Evolutionary conservation across 2,797 vertebrate genomes (phyloP), one percentile per base, ranked within the genome.

Genomic region (Thalassophryne amazonica): DNA sequence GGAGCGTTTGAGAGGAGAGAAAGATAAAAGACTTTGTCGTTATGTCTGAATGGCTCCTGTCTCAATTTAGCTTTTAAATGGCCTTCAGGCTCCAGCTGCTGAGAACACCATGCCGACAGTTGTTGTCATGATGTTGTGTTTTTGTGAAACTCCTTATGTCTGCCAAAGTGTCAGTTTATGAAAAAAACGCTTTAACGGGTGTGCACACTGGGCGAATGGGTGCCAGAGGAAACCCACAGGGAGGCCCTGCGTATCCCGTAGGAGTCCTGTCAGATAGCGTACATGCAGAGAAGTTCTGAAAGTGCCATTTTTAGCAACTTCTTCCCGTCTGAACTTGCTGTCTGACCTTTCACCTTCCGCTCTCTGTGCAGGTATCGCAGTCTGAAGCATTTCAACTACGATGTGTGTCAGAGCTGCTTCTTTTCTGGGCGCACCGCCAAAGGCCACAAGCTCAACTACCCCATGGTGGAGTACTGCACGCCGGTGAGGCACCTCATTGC

Each of bases 381-480:
- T 81, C 83, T 99, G 67, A 98, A 98, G 70, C 96, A 98, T 89
- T 99, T 98, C 87, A 99, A 98, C 86, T 98, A 98, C 38, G 96
- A 99, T 2, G 93, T 99, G 67, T 99, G 97, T 83, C 97, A 99
- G 85, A 98, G 94, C 71, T 99, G 97, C 81, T 99, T 99, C 88
- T 99, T 99, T 68, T 98, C 96, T 17, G 96, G 96, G 46, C 94
- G 97, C 50, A 98, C 95, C 7, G 94, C 96, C 53, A 99, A 98
- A 74, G 96, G 97, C 16, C 96, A 99, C 84, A 99, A 98, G 73
- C 86, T 98, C 48, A 95, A 96, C 88, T 96, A 98, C 73, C 97
- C 97, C 31, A 98, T 99, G 96, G 96, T 99, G 87, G 97, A 99
- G 65, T 99, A 99, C 62, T 99, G 96, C 71, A 96, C 94, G 70